Evolutionary conservation across 53 echinoderm and acorn worm species (phyloP), one percentile per base, ranked within the genome.

Genomic region (Paelopatides confundens): DNA sequence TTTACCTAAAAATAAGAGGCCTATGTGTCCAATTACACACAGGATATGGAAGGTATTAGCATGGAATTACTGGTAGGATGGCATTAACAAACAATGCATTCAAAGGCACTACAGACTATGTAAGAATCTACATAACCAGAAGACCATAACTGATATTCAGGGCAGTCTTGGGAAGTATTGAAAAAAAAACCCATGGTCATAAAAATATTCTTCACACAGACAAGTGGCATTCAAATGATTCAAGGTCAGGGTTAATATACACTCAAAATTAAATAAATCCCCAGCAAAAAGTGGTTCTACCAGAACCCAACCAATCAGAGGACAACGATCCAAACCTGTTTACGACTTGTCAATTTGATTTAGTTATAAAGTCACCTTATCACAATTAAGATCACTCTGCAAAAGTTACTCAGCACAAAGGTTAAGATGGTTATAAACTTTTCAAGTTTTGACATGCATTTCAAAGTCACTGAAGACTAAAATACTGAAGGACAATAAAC

Each of bases 331-430:
- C 15, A 21, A 58, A 54, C 21, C 18, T 58, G 58, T 58, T 58
- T 58, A 58, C 21, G 58, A 58, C 58, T 58, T 58, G 58, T 58
- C 58, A 23, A 58, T 58, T 18, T 58, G 58, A 58, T 58, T 58
- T 58, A 58, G n/a, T 58, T 58, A 58, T 58, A 17, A 21, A 58
- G 58, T 2, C 58, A 58, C 58, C 58, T 58, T 58, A 58, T 58
- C 58, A 58, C 58, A 18, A 21, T 58, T 21, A 58, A 58, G 58
- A 58, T 58, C 58, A 58, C 58, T 58, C 58, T 58, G 58, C 58
- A 58, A 58, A 43, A 58, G 58, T 58, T 58, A 58, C 58, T 58
- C 58, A 58, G 21, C 58, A 58, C n/a, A 58, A 58, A 58, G 58
- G 58, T 58, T 58, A 58, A 58, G 24, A 43, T 43, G 43, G 12